phyloP scores from a whole-genome alignment of 2,888 invertebrate species.

The Strigamia transsilvanica region DNA sequence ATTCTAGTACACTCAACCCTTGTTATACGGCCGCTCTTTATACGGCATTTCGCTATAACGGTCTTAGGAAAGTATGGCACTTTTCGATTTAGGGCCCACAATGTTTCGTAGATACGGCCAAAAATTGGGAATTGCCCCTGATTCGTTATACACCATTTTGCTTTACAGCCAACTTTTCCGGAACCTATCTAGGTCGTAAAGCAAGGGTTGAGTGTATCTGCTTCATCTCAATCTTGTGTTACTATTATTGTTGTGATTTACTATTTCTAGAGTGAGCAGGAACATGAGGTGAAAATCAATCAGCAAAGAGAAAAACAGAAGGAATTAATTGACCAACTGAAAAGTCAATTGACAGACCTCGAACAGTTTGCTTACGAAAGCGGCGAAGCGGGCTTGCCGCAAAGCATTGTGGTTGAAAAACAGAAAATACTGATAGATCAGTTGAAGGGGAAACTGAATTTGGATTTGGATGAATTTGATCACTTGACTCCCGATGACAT shows the following conservation, averaged over 20 bases:
- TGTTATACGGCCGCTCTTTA: too few relatives aligned
- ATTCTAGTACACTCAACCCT: too few relatives aligned
- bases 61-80: too few relatives aligned
- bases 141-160: too few relatives aligned
- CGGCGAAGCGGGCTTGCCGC: slow-evolving; percentile 78
- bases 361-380: slow-evolving; percentile 92
- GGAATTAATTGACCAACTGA: slow-evolving; percentile 87
- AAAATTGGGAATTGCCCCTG: too few relatives aligned
- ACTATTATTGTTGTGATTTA: slow-evolving; percentile 46
- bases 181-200: too few relatives aligned
- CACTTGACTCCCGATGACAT: slow-evolving; percentile 81
- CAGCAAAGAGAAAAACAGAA: slow-evolving; percentile 75
- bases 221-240: neutral
- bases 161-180: too few relatives aligned
- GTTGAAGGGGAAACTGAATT: slow-evolving; percentile 81
- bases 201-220: too few relatives aligned
- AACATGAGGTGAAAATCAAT: slow-evolving; percentile 69
- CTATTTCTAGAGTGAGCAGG: slow-evolving; percentile 60
- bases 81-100: too few relatives aligned
- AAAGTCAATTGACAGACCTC: slow-evolving; percentile 89
- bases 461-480: slow-evolving; percentile 82
- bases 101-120: too few relatives aligned
- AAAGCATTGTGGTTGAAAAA: slow-evolving; percentile 81
- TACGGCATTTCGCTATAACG: too few relatives aligned
- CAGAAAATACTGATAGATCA: slow-evolving; percentile 91